Conservation (phyloP, 2,797 vertebrate genomes). For the Crenichthys baileyi region DNA sequence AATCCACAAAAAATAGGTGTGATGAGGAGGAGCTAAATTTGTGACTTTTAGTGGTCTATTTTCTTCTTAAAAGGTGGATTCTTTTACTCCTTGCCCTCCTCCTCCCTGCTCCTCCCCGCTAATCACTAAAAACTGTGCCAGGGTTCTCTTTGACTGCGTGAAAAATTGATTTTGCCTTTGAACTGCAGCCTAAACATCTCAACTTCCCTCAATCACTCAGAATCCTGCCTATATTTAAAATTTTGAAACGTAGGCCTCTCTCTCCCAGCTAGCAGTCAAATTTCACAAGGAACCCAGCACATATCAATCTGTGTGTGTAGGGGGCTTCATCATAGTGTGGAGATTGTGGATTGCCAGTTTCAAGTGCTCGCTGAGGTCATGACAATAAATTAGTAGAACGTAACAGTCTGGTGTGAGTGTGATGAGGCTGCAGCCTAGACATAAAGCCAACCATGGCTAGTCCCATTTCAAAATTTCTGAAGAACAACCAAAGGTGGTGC, state of each 20-base stretch:
- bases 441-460: neutral
- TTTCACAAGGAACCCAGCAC: too few relatives aligned
- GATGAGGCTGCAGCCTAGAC: neutral
- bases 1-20: neutral
- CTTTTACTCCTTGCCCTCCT: too few relatives aligned
- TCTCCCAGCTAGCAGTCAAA: too few relatives aligned
- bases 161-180: too few relatives aligned
- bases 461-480: neutral
- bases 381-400: neutral
- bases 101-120: too few relatives aligned
- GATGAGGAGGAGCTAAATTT: neutral
- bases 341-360: neutral
- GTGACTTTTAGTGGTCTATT: neutral
- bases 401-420: neutral
- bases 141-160: too few relatives aligned
- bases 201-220: too few relatives aligned
- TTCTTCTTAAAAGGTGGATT: neutral
- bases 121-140: too few relatives aligned
- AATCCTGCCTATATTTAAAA: too few relatives aligned
- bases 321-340: neutral
- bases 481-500: neutral
- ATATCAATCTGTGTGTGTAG: too few relatives aligned
- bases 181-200: too few relatives aligned
- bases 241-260: too few relatives aligned
- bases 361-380: neutral